phyloP scores from a whole-genome alignment of 2,888 invertebrate genomes.

The Pandemis cinnamomeana region DNA sequence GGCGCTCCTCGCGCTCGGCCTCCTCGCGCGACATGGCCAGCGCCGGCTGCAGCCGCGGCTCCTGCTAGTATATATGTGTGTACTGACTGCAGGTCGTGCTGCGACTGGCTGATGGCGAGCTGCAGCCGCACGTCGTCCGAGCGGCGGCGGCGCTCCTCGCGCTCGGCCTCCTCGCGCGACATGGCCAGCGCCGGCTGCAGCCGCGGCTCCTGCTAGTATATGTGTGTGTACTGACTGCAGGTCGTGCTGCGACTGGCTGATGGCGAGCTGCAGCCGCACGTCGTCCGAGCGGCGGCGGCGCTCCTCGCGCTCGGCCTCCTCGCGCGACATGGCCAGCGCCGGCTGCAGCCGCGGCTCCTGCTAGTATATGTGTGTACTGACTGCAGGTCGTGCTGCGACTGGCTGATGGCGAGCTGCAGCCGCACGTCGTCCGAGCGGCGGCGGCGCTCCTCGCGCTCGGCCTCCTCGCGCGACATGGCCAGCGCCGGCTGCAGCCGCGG shows the following conservation, averaged over 20 bases:
- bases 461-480: slow-evolving; percentile 99
- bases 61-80: slow-evolving; percentile 76
- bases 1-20: slow-evolving; percentile 97
- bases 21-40: slow-evolving; percentile 99
- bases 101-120: too few relatives aligned
- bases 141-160: too few relatives aligned
- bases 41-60: slow-evolving; percentile 98
- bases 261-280: slow-evolving; percentile 96
- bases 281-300: slow-evolving; percentile 97
- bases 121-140: too few relatives aligned
- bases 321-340: slow-evolving; percentile 98
- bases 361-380: slow-evolving; percentile 79
- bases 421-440: slow-evolving; percentile 98
- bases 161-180: too few relatives aligned
- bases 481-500: slow-evolving; percentile 98
- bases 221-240: slow-evolving; percentile 87
- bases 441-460: slow-evolving; percentile 97
- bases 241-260: slow-evolving; percentile 97
- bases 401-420: slow-evolving; percentile 96
- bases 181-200: too few relatives aligned
- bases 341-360: slow-evolving; percentile 99
- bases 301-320: slow-evolving; percentile 99
- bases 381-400: slow-evolving; percentile 97
- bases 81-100: too few relatives aligned
- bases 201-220: too few relatives aligned